A percentile compares a stretch with the other conserved stretches of the same genome.
These are phyloP conservation scores for Anorthoa munda DNA, from an alignment of 2,888 invertebrate species.

Conservation along the genomic window DNA sequence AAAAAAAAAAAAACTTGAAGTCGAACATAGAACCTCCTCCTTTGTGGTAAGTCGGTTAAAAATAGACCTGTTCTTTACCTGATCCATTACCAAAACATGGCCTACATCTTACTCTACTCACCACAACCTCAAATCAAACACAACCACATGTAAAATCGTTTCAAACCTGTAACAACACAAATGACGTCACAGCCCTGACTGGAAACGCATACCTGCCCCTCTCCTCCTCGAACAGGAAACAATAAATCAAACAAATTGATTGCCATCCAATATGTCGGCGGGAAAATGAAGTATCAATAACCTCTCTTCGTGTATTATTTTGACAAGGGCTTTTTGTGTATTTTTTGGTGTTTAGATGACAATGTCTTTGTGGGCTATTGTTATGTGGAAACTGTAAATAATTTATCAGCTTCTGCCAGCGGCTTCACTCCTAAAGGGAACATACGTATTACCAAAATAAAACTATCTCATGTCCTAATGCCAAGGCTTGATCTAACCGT, in stretches of 20 bases:
- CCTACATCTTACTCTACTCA: too few species aligned
- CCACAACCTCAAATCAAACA: too few species aligned
- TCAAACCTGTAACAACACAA: not conserved
- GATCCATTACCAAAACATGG: too few species aligned
- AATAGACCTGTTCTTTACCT: too few species aligned
- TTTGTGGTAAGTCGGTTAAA: too few species aligned
- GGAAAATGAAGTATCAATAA: slow-evolving; percentile 27
- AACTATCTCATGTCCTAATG: too few species aligned
- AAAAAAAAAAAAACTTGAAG: too few species aligned
- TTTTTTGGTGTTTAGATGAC: not conserved
- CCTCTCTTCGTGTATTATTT: slow-evolving; percentile 29
- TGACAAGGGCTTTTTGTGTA: not conserved
- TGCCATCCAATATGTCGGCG: slow-evolving; percentile 14
- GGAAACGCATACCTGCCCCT: slow-evolving; percentile 17
- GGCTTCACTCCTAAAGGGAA: too few species aligned
- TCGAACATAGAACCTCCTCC: too few species aligned
- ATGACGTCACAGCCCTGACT: slow-evolving; percentile 10
- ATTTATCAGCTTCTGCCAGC: too few species aligned
- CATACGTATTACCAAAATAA: too few species aligned
- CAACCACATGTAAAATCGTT: not conserved
- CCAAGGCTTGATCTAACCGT: too few species aligned
- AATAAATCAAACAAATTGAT: slow-evolving; percentile 58
- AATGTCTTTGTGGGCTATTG: not conserved
- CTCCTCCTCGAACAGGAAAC: slow-evolving; percentile 24
- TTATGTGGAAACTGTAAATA: not conserved